Evolutionary conservation across 2,113 vertebrate species (phyloP), one percentile per base, ranked within the genome.

Genomic region (Hiodon alosoides): DNA sequence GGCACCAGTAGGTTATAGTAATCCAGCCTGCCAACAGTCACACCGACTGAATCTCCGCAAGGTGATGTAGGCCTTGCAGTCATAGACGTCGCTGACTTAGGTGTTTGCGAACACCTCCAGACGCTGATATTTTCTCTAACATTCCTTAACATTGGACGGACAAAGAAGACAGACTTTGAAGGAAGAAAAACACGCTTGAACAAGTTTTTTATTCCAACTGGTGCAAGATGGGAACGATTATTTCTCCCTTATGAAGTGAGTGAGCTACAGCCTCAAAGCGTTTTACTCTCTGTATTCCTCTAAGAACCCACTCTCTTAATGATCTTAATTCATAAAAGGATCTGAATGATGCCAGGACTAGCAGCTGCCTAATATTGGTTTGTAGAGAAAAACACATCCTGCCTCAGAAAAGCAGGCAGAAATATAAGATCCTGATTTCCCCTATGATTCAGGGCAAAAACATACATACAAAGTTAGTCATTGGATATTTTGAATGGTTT

Each of bases 301-400:
- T 31, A 31, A 0, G 1, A 31, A 31, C 31, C 31, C 31, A n/a
- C 3, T 72, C 58, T 65, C 60, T 52, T 52, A 59, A 60, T 46
- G n/a, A 60, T 46, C 17, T 16, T 52, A 50, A 60, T 7, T n/a
- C 66, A 61, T 10, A 61, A 75, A 52, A 59, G 16, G 48, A 61
- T 69, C 14, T 52, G 5, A 69, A 52, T 61, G 57, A 61, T 75
- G 55, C 67, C 66, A 75, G 57, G 61, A 7, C 13, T 48, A 50
- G 46, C 48, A 5, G 16, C 14, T 59, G 13, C 14, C 7, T 55
- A 48, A 47, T 76, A 69, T 46, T 58, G 31, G 16, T 31, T 75
- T 50, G 31, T 50, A 59, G 8, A 46, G 14, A 58, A 46, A 69
- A 53, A 71, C 16, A 70, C 46, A 11, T 3, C 10, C 7, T 10